phyloP scores from a whole-genome alignment of 2,888 invertebrate species.

The Cacoxenus indagator region DNA sequence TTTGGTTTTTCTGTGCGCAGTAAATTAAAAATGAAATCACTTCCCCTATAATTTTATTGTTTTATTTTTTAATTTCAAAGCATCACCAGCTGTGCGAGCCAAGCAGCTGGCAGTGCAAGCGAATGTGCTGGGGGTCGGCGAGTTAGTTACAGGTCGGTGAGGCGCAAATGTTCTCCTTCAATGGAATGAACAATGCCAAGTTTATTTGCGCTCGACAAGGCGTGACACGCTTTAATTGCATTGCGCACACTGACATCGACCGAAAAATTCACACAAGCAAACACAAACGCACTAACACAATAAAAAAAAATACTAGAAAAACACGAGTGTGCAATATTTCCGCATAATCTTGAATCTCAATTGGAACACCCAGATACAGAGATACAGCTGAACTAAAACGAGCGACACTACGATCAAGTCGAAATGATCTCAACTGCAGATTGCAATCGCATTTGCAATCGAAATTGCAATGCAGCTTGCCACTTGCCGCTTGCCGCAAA shows the following conservation, averaged over 20 bases:
- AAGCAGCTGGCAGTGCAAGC: not conserved
- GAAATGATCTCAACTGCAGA: slow-evolving; percentile 45
- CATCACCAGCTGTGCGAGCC: not conserved
- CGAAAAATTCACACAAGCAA: not conserved
- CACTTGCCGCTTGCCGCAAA: slow-evolving; percentile 10
- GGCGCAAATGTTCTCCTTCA: not conserved
- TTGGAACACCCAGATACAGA: slow-evolving; percentile 24
- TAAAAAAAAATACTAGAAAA: not conserved
- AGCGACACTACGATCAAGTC: slow-evolving; percentile 9
- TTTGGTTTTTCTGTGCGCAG: too few relatives aligned
- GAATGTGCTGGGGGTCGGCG: not conserved
- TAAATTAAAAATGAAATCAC: too few relatives aligned
- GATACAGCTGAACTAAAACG: slow-evolving; percentile 23
- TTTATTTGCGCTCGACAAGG: slow-evolving; percentile 41
- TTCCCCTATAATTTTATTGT: too few relatives aligned
- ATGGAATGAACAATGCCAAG: slow-evolving; percentile 35
- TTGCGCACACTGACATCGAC: slow-evolving; percentile 16
- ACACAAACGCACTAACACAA: not conserved
- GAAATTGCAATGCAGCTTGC: slow-evolving; percentile 17
- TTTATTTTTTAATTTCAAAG: too few relatives aligned
- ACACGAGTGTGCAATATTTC: slow-evolving; percentile 49
- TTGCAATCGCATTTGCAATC: slow-evolving; percentile 21
- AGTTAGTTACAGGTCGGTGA: not conserved
- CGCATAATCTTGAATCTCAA: slow-evolving; percentile 43
- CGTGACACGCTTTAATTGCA: slow-evolving; percentile 36